These are phyloP conservation scores for Noctua fimbriata DNA, from an alignment of 2,888 invertebrate genomes.

Conservation along the genomic window DNA sequence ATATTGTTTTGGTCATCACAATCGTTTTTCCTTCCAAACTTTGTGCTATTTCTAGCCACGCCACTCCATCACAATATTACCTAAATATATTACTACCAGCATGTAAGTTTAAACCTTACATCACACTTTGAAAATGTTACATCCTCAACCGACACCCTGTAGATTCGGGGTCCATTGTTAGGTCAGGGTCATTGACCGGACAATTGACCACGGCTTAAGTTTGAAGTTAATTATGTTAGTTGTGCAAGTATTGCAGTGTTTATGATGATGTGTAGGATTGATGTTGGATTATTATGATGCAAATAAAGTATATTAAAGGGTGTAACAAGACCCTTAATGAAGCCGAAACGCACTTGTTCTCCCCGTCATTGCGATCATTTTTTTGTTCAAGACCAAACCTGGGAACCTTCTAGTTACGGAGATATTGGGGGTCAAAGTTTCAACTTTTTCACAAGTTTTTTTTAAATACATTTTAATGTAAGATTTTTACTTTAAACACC, in stretches of 20 bases:
- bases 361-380: too few relatives aligned
- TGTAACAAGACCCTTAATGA: too few relatives aligned
- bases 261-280: neutral
- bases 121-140: constrained; percentile 32
- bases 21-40: neutral
- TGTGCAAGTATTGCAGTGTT: constrained; percentile 19
- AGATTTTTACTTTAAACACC: too few relatives aligned
- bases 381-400: too few relatives aligned
- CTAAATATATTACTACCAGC: constrained; percentile 6
- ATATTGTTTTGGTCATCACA: too few relatives aligned
- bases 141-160: constrained; percentile 40
- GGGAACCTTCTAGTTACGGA: too few relatives aligned
- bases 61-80: neutral
- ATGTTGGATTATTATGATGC: neutral
- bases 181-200: constrained; percentile 55
- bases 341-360: too few relatives aligned
- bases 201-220: constrained; percentile 51
- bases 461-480: too few relatives aligned
- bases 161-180: constrained; percentile 27
- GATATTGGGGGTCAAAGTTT: too few relatives aligned
- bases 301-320: neutral
- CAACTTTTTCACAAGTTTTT: too few relatives aligned
- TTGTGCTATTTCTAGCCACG: neutral
- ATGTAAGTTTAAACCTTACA: constrained; percentile 38
- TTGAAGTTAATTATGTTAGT: constrained; percentile 25